These are phyloP conservation scores for zebrafish (Danio rerio) DNA, from an alignment of 2,113 vertebrate species.

Conservation along the genomic window GRCz12tu NC_133195.1:17220001-17220500, in stretches of 20 bases:
- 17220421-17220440: not conserved
- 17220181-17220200: not conserved
- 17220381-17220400: not conserved
- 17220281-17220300: conserved; percentile 26
- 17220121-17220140: conserved; percentile 38
- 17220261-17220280: conserved; percentile 25
- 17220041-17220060: conserved; percentile 30
- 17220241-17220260: conserved; percentile 57
- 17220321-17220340: conserved; percentile 37
- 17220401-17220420: not conserved
- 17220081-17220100: conserved; percentile 35
- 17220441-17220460: conserved; percentile 15
- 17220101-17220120: conserved; percentile 45
- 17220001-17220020: conserved; percentile 62
- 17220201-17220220: conserved; percentile 4
- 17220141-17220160: conserved; percentile 28
- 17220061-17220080: conserved; percentile 32
- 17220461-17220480: conserved; percentile 26
- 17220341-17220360: conserved; percentile 39
- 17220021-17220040: conserved; percentile 54
- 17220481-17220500: not conserved
- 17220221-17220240: conserved; percentile 59
- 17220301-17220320: conserved; percentile 5
- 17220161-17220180: conserved; percentile 8
- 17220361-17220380: conserved; percentile 15